Base-by-base conservation (phyloP, 2,113 vertebrate genomes). In the Triplophysa dalaica region DNA sequence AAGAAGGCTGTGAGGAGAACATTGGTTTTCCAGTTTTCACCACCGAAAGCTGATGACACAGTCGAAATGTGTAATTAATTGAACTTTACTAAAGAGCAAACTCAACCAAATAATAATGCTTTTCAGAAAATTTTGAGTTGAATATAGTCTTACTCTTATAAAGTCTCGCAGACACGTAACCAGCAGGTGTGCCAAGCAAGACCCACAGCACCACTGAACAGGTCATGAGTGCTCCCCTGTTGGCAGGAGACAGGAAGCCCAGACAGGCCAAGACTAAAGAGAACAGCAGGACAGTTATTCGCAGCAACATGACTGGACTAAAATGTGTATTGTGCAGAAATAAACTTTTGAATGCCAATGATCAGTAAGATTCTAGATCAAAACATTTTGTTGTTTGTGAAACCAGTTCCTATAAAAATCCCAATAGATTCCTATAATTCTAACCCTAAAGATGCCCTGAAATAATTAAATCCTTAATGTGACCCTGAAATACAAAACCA, bases 1-100 rank as follows among this genome's bases (percentile, higher is more conserved):
- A 99, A 89, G 82, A 99, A 96, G 8, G 97, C 96, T 38, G 98
- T 99, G 89, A 99, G 88, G 83, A 99, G 88, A 77, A 99, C 98
- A 26, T 98, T 99, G 64, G 95, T 98, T 92, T 99, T 99, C 98
- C 98, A 99, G 85, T 99, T 99, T 83, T 99, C 98, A 67, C 98
- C 98, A 87, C 98, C 98, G 87, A 99, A 99, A 76, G 97, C 98
- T 99, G 81, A 72, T 60, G 70, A 74, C 86, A 81, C 38, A 41
- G 87, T 90, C 83, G 81, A 85, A 81, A 86, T 58, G 87, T 75
- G 79, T 45, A 12, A 50, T 14, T 50, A 13, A 16, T 12, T 50
- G 14, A 50, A 69, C 8, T 16, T 21, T 48, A 50, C 4, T 13
- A 69, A 50, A 50, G 41, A 24, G 11, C 7, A 21, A 22, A 16